Evolutionary conservation across 2,113 vertebrate species (phyloP), one percentile per base, ranked within the genome.

Genomic region (Pan paniscus): DNA sequence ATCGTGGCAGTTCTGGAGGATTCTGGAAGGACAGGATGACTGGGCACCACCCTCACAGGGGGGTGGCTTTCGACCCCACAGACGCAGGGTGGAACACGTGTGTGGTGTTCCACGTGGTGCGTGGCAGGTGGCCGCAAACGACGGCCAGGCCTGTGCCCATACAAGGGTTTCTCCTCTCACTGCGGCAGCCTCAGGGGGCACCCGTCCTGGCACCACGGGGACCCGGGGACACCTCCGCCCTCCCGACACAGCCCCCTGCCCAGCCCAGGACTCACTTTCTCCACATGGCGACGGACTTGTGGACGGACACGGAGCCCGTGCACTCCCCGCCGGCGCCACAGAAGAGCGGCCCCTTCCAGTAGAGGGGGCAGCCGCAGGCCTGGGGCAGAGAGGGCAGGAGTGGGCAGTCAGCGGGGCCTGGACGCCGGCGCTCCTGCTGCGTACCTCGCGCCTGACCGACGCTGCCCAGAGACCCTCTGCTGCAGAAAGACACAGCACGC

Each of bases 271-370:
- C 99, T 99, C 99, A 99, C 99, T 99, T 99, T 97, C 99, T 98
- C 99, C 99, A 99, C 99, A 99, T 99, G 89, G 99, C 99, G 96
- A 99, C 98, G 85, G 99, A 99, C 98, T 99, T 99, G 99, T 99
- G 99, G 78, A 99, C 99, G 0, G 99, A 99, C 96, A 99, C 99
- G 0, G 99, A 99, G 97, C 99, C 99, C 30, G 99, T 99, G 98
- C 99, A 99, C 98, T 99, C 99, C 64, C 99, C 99, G 95, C 99
- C 99, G 72, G 99, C 99, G 23, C 98, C 98, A 81, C 97, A 99
- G 99, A 99, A 99, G 95, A 99, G 99, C 87, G 99, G 99, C 32
- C 98, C 99, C 98, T 99, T 99, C 99, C 99, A 99, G 98, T 99
- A 99, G 57, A 99, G 98, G 1, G 99, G 99, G 95, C 99, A 99